phyloP scores from a whole-genome alignment of 2,113 vertebrate genomes.

The Bufo bufo region DNA sequence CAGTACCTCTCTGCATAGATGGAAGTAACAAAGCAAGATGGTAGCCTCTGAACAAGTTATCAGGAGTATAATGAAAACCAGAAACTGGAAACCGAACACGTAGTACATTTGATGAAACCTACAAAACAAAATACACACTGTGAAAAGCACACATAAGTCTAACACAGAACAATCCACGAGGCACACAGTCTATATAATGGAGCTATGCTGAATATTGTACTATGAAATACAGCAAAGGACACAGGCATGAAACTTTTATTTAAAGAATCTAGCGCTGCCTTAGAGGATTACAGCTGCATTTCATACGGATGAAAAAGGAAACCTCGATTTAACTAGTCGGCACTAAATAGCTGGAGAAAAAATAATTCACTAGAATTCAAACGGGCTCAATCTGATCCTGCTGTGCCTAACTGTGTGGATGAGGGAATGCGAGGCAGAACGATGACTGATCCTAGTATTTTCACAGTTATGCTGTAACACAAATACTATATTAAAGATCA shows the following conservation, averaged over 20 bases:
- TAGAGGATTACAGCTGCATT: no score
- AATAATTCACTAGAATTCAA: background rate
- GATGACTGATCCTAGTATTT: background rate
- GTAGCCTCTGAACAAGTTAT: conserved; percentile 91
- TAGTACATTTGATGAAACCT: conserved; percentile 96
- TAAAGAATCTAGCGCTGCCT: no score
- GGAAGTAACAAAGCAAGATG: conserved; percentile 90
- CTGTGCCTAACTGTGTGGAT: background rate
- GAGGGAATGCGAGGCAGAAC: background rate
- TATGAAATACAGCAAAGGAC: background rate
- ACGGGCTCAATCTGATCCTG: background rate
- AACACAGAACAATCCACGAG: background rate
- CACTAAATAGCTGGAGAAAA: background rate
- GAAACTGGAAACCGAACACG: conserved; percentile 91
- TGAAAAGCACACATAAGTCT: background rate
- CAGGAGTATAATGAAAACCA: conserved; percentile 89
- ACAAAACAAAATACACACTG: conserved; percentile 60
- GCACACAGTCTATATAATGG: background rate
- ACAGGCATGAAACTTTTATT: background rate
- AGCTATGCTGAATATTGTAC: background rate
- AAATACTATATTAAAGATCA: background rate
- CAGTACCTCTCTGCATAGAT: conserved; percentile 87
- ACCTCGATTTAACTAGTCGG: background rate
- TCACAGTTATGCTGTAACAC: background rate
- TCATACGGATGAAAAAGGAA: no score